Evolutionary conservation across 2,113 vertebrate genomes (phyloP).

Genomic region (Ceuthmochares aereus): DNA sequence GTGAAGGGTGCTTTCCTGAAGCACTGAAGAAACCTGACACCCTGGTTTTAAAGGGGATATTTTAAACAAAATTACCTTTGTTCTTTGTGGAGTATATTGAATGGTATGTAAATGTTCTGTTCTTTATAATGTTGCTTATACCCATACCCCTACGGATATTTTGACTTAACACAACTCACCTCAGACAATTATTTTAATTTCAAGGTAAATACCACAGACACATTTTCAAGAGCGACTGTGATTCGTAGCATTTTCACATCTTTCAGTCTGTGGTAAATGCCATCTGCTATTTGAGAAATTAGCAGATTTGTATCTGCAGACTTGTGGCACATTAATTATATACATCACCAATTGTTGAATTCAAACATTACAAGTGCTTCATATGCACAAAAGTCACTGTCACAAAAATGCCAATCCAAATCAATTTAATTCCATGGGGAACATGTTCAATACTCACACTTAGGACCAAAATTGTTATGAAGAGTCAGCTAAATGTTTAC

Average conservation of each 20-base stretch:
- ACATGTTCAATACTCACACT: background rate
- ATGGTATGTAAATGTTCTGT: background rate
- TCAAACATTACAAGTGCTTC: background rate
- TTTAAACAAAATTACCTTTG: background rate
- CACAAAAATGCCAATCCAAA: background rate
- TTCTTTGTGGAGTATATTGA: background rate
- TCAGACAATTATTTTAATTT: background rate
- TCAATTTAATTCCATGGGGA: background rate
- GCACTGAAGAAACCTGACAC: background rate
- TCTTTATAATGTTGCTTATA: background rate
- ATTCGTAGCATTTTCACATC: background rate
- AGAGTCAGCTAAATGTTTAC: background rate
- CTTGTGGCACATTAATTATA: accelerated
- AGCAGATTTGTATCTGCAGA: background rate
- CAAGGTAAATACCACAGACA: background rate
- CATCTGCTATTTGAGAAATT: background rate
- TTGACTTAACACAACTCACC: background rate
- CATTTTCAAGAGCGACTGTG: background rate
- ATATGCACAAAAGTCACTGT: background rate
- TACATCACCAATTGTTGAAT: background rate
- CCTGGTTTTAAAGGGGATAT: background rate
- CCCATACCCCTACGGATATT: background rate
- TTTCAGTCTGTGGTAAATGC: background rate
- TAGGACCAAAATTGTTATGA: background rate
- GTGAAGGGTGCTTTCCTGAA: background rate